Percentiles rank a stretch among this genome's conserved stretches.
phyloP scores from a whole-genome alignment of 2,888 invertebrate species.

The Microctonus hyperodae region DNA sequence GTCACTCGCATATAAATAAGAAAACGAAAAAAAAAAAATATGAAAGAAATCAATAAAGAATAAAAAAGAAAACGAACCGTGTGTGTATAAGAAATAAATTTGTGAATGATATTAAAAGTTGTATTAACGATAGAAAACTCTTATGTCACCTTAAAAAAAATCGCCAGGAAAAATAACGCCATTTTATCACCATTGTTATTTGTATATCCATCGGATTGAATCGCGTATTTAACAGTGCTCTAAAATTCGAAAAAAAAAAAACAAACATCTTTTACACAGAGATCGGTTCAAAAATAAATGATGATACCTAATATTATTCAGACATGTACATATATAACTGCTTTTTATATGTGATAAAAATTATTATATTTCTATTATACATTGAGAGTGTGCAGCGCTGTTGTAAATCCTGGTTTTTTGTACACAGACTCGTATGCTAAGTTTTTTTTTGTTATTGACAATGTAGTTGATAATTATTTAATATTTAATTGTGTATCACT shows the following conservation, averaged over 20 bases:
- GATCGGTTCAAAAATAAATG: slow-evolving; percentile 46
- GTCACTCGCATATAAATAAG: slow-evolving; percentile 37
- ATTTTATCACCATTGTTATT: slow-evolving; percentile 41
- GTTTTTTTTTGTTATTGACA: slow-evolving; percentile 50
- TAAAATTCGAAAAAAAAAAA: slow-evolving; percentile 39
- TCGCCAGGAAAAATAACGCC: slow-evolving; percentile 45
- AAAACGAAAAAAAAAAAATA: slow-evolving; percentile 24
- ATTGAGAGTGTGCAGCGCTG: slow-evolving; percentile 56
- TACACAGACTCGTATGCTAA: slow-evolving; percentile 59
- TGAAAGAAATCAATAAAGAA: no score
- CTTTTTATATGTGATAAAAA: slow-evolving; percentile 61
- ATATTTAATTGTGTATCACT: slow-evolving; percentile 55
- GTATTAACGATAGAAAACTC: no score
- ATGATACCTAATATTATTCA: slow-evolving; percentile 57
- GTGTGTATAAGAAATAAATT: slow-evolving; percentile 47
- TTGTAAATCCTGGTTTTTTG: slow-evolving; percentile 61
- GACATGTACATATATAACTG: slow-evolving; percentile 61
- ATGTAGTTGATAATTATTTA: slow-evolving; percentile 59
- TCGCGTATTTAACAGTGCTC: slow-evolving; percentile 45
- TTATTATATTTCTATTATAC: slow-evolving; percentile 59
- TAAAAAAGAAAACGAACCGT: slow-evolving; percentile 17
- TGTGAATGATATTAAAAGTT: slow-evolving; percentile 34
- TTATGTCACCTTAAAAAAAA: no score
- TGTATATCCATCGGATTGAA: slow-evolving; percentile 47
- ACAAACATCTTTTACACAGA: slow-evolving; percentile 22